Conservation (phyloP, 1,140 invertebrate genomes). For the Philopotamus ludificatus region DNA sequence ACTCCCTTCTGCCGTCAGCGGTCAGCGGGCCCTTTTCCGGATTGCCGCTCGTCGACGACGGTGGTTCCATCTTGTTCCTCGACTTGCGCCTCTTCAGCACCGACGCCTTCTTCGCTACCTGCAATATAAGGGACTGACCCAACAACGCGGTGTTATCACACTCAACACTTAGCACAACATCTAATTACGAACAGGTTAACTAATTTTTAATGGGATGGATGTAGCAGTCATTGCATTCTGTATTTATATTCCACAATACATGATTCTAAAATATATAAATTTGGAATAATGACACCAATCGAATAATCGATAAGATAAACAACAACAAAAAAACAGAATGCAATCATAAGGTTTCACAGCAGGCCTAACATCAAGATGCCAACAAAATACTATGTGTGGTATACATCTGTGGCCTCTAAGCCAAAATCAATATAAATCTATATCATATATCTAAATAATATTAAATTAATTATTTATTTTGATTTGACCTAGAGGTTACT, state of each 20-base stretch:
- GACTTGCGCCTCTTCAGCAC: slow-evolving; percentile 71
- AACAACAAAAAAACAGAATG: neutral
- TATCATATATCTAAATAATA: too few species aligned
- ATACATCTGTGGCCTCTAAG: neutral
- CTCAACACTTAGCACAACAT: slow-evolving; percentile 42
- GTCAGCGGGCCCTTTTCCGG: slow-evolving; percentile 38
- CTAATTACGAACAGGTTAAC: slow-evolving; percentile 15
- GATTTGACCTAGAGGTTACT: neutral
- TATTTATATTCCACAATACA: too few species aligned
- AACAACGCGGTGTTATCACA: slow-evolving; percentile 39
- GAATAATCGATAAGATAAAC: neutral
- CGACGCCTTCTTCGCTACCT: slow-evolving; percentile 73
- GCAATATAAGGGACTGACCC: slow-evolving; percentile 67
- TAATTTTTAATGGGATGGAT: neutral
- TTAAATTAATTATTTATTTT: too few species aligned
- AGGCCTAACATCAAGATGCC: slow-evolving; percentile 52
- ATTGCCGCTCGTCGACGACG: slow-evolving; percentile 43
- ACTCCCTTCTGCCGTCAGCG: slow-evolving; percentile 51
- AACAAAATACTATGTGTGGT: slow-evolving; percentile 27
- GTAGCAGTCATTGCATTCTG: neutral
- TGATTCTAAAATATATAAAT: neutral
- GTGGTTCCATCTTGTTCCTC: slow-evolving; percentile 65
- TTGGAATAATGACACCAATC: neutral
- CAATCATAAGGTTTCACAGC: slow-evolving; percentile 22
- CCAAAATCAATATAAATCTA: neutral